Base-by-base conservation (phyloP, 2,797 vertebrate species). In the Peromyscus attwateri region DNA sequence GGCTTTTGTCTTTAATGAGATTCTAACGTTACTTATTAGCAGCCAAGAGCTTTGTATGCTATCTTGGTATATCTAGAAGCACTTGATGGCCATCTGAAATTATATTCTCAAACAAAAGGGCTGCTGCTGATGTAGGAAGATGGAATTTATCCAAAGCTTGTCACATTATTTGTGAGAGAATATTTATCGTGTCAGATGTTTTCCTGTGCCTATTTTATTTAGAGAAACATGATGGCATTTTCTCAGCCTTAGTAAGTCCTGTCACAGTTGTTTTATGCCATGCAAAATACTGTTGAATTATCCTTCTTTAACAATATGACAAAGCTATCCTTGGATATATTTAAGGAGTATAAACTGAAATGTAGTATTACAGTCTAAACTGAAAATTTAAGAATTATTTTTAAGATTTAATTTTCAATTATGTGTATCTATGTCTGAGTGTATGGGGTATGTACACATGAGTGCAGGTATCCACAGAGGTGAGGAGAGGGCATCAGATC, bases 121-220 rank as follows among this genome's bases (percentile, higher is more conserved):
- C 43, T 80, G 16, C 73, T 55, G 62, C 73, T 68, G 43, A 79
- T 21, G 40, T 40, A 84, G 46, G 82, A 40, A 89, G 34, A 25
- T 85, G n/a, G 49, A 89, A 88, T 76, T 87, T 75, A 93, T 76
- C 92, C 73, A 92, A 73, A 81, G 12, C 81, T 70, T 89, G 16
- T 89, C 80, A 49, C 31, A 60, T 80, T 91, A 79, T 87, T 96
- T 95, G 49, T 92, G 60, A 82, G 88, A 94, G 87, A 75, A 83
- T 76, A 57, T 79, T 92, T 70, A 75, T 83, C 68, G 52, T 93
- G 60, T 89, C 60, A 66, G 16, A 49, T n/a, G 62, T 93, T 66
- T 68, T 13, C 52, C 31, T n/a, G 1, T 76, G 66, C 43, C 29
- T 92, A 49, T 79, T 90, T 96, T 94, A 77, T 91, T 70, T 60